These are phyloP conservation scores for Cladopsammia gracilis DNA, from an alignment of 64 coral and sea anemone species.

Conservation along the genomic window DNA sequence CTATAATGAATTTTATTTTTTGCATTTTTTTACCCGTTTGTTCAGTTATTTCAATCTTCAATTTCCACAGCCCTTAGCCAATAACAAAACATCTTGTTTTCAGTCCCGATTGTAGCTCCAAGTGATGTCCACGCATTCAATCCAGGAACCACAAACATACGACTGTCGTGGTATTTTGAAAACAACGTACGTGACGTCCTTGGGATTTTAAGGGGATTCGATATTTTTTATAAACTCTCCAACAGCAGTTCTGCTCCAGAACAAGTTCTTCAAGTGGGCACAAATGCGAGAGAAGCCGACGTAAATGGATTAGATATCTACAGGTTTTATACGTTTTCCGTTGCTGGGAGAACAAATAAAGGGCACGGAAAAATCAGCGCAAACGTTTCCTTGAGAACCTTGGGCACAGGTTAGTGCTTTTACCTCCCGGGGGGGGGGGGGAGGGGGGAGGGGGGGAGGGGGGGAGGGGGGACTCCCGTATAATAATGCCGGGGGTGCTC, in stretches of 20 bases:
- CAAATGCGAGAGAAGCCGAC: not conserved
- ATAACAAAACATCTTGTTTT: not conserved
- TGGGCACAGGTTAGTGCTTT: slow-evolving; percentile 9
- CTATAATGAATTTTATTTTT: too few relatives aligned
- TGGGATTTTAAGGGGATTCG: slow-evolving; percentile 64
- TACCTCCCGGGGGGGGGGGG: too few relatives aligned
- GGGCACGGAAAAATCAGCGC: slow-evolving; percentile 51
- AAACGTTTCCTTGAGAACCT: slow-evolving; percentile 8
- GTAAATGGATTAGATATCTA: slow-evolving; percentile 41
- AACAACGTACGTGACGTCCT: slow-evolving; percentile 63
- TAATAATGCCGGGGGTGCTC: too few relatives aligned
- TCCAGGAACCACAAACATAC: slow-evolving; percentile 25
- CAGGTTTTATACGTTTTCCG: slow-evolving; percentile 66
- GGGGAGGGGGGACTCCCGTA: too few relatives aligned
- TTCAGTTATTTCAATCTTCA: too few relatives aligned
- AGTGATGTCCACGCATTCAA: slow-evolving; percentile 21
- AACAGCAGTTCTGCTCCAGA: slow-evolving; percentile 15
- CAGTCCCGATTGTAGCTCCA: slow-evolving; percentile 70
- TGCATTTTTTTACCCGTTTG: too few relatives aligned
- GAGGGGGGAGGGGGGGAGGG: too few relatives aligned
- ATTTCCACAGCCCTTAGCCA: not conserved
- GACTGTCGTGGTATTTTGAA: slow-evolving; percentile 67
- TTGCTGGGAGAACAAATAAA: slow-evolving; percentile 57
- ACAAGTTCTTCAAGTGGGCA: not conserved
- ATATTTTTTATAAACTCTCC: slow-evolving; percentile 27